A percentile compares a stretch with the other conserved stretches of the same genome.
Evolutionary conservation across 1,140 invertebrate species (phyloP).

Genomic region (Lasaia peninsularis): DNA sequence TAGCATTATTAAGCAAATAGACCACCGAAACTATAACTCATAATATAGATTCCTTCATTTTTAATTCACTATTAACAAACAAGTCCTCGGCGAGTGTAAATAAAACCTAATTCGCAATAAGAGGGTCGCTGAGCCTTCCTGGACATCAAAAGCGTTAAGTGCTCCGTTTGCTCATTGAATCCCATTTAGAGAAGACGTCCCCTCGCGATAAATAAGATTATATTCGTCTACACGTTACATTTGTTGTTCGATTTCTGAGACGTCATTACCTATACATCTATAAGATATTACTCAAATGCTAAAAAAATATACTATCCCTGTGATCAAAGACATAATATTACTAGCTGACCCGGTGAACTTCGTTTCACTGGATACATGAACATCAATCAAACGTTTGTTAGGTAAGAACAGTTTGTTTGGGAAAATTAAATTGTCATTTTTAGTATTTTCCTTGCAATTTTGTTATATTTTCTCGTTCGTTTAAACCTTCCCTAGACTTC

Average conservation of each 20-base stretch:
- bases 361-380: no score
- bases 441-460: no score
- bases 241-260: constrained; percentile 29
- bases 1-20: no score
- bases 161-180: constrained; percentile 70
- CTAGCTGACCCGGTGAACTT: no score
- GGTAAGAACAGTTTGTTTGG: no score
- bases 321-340: no score
- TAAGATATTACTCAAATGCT: not conserved
- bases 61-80: constrained; percentile 1
- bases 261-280: constrained; percentile 9
- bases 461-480: no score
- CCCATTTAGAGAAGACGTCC: constrained; percentile 55
- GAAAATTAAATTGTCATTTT: no score
- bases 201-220: constrained; percentile 72
- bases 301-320: no score
- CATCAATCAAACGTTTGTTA: no score
- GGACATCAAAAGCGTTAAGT: constrained; percentile 75
- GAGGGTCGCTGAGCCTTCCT: constrained; percentile 41
- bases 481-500: no score
- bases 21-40: not conserved
- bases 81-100: constrained; percentile 17
- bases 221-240: constrained; percentile 38
- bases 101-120: constrained; percentile 29
- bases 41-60: constrained; percentile 5